phyloP scores from a whole-genome alignment of 2,888 invertebrate species.

The Lissocephala sabroskyi region DNA sequence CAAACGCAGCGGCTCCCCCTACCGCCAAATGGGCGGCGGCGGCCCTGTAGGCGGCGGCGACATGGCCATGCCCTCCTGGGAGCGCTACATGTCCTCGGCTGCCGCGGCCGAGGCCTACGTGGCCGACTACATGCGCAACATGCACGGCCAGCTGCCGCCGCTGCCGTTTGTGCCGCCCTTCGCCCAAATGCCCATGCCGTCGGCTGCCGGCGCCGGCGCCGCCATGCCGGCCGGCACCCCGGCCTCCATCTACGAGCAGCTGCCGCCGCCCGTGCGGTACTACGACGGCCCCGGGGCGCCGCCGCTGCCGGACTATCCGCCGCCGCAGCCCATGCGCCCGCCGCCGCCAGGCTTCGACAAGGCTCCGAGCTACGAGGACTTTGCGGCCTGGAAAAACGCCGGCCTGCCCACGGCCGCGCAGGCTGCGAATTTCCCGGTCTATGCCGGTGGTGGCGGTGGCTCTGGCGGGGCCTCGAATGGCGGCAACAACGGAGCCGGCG shows the following conservation, averaged over 20 bases:
- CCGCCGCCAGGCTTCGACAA: constrained; percentile 78
- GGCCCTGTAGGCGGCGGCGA: constrained; percentile 73
- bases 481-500: constrained; percentile 26
- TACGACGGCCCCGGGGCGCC: constrained; percentile 79
- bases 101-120: constrained; percentile 89
- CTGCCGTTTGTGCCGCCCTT: constrained; percentile 87
- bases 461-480: constrained; percentile 45
- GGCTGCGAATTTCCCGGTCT: constrained; percentile 57
- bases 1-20: constrained; percentile 63
- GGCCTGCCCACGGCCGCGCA: constrained; percentile 66
- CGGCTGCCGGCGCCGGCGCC: constrained; percentile 74
- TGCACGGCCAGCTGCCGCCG: constrained; percentile 89
- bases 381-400: constrained; percentile 68
- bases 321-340: constrained; percentile 73
- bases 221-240: constrained; percentile 68
- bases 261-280: constrained; percentile 86
- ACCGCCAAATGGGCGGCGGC: constrained; percentile 52
- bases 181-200: constrained; percentile 78
- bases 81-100: constrained; percentile 76
- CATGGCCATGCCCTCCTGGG: constrained; percentile 78
- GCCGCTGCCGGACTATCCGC: constrained; percentile 83
- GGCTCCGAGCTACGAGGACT: constrained; percentile 82
- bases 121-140: constrained; percentile 90
- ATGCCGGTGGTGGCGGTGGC: constrained; percentile 36
- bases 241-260: constrained; percentile 75